Evolutionary conservation across 1,140 invertebrate species (phyloP).

Genomic region (Temnothorax longispinosus): DNA sequence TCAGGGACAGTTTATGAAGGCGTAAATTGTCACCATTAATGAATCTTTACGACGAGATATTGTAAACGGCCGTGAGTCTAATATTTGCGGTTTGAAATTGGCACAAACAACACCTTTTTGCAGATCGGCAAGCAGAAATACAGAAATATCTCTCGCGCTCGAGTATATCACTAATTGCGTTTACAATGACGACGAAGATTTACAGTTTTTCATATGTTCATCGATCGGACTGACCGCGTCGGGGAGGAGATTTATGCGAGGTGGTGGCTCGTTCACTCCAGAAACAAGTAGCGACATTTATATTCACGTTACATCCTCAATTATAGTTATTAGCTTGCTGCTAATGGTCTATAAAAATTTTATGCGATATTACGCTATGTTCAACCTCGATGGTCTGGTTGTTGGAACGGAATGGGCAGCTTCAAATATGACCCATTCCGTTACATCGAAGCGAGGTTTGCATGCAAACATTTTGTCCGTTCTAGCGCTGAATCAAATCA

Average conservation of each 20-base stretch:
- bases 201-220: background rate
- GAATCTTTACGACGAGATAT: slow-evolving; percentile 47
- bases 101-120: background rate
- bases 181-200: background rate
- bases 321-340: slow-evolving; percentile 65
- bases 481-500: background rate
- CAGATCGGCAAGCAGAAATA: background rate
- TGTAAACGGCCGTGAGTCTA: slow-evolving; percentile 4
- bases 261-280: background rate
- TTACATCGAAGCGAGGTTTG: slow-evolving; percentile 10
- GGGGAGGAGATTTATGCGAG: slow-evolving; percentile 22
- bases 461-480: slow-evolving; percentile 8
- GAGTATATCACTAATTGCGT: background rate
- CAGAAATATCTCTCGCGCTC: background rate
- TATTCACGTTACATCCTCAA: slow-evolving; percentile 68
- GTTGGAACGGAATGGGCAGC: slow-evolving; percentile 7
- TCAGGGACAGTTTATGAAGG: background rate
- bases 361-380: slow-evolving; percentile 23
- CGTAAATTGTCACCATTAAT: slow-evolving; percentile 41
- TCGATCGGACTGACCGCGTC: background rate
- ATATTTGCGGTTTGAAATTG: slow-evolving; percentile 11
- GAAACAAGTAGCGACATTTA: slow-evolving; percentile 65
- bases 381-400: background rate
- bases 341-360: slow-evolving; percentile 67
- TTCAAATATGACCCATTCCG: slow-evolving; percentile 38